phyloP scores from a whole-genome alignment of 2,888 invertebrate species.

The Acheta domesticus region DNA sequence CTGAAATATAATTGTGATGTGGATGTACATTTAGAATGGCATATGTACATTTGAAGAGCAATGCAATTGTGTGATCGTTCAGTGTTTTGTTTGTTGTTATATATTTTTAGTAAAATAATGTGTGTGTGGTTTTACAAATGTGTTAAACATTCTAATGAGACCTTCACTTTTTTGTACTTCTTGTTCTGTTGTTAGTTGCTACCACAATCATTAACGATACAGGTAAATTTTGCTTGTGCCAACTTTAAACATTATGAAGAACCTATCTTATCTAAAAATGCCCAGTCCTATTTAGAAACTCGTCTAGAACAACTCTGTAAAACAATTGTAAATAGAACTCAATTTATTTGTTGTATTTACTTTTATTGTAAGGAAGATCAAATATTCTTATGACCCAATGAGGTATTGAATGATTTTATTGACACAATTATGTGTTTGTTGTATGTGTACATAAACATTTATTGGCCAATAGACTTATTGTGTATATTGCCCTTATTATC shows the following conservation, averaged over 20 bases:
- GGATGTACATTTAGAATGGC: too few relatives aligned
- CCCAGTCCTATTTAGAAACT: slow-evolving; percentile 22
- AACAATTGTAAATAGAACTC: slow-evolving; percentile 25
- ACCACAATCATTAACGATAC: slow-evolving; percentile 26
- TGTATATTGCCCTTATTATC: not conserved
- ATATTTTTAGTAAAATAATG: not conserved
- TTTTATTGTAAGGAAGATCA: not conserved
- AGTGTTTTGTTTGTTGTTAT: too few relatives aligned
- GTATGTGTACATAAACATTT: slow-evolving; percentile 27
- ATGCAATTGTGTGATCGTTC: too few relatives aligned
- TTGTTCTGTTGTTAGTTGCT: slow-evolving; percentile 27
- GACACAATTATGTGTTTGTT: slow-evolving; percentile 27
- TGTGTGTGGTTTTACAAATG: not conserved
- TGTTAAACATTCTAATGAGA: slow-evolving; percentile 18
- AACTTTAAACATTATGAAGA: slow-evolving; percentile 25
- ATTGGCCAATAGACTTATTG: slow-evolving; percentile 7
- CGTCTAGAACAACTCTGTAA: slow-evolving; percentile 19
- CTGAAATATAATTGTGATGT: too few relatives aligned
- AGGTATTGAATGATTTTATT: slow-evolving; percentile 24
- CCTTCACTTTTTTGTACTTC: not conserved
- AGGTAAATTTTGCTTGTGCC: slow-evolving; percentile 28
- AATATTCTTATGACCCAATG: slow-evolving; percentile 22
- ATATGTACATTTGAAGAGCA: too few relatives aligned
- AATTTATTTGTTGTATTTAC: slow-evolving; percentile 26
- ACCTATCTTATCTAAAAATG: slow-evolving; percentile 23